phyloP scores from a whole-genome alignment of 2,113 vertebrate genomes.

The Athene cunicularia region DNA sequence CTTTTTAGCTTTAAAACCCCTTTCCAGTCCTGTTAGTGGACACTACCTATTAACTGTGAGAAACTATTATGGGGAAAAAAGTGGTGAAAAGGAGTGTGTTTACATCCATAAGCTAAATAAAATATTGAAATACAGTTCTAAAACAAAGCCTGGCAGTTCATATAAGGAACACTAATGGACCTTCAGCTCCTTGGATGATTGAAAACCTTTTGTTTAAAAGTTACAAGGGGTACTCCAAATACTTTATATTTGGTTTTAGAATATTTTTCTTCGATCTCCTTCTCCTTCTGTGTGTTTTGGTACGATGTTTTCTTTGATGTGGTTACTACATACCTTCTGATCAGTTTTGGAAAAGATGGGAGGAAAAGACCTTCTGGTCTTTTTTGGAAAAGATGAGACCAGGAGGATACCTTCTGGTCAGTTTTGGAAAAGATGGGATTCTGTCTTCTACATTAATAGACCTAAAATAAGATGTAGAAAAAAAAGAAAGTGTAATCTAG shows the following conservation, averaged over 20 bases:
- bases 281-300: background rate
- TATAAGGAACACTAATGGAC: background rate
- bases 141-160: background rate
- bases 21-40: background rate
- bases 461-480: background rate
- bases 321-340: accelerated
- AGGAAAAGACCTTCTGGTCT: background rate
- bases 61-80: background rate
- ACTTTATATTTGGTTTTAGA: background rate
- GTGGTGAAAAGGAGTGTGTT: background rate
- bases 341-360: background rate
- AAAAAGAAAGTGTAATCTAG: background rate
- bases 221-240: background rate
- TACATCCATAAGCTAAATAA: background rate
- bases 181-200: background rate
- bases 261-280: background rate
- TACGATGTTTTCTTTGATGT: background rate
- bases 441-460: background rate
- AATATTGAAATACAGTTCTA: background rate
- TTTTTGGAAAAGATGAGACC: background rate
- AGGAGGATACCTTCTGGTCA: background rate
- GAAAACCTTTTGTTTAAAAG: background rate
- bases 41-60: background rate
- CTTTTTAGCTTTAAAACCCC: background rate
- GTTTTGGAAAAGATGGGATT: background rate